A percentile compares a stretch with the other conserved stretches of the same genome.
Conservation (phyloP, 2,888 invertebrate species). For the Mactromeris polynyma region DNA sequence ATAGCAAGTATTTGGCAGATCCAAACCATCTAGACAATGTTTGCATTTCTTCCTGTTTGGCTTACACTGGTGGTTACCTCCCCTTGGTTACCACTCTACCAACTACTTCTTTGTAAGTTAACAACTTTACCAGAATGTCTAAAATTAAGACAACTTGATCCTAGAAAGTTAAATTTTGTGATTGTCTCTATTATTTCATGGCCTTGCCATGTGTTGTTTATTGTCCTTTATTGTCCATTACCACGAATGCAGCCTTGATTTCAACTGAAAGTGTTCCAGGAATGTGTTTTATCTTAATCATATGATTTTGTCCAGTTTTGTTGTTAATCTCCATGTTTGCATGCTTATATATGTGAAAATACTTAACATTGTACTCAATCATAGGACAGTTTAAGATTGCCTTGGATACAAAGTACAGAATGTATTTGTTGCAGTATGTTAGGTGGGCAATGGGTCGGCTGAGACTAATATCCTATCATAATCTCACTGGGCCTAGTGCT, state of each 20-base stretch:
- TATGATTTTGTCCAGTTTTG: background rate
- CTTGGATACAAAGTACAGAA: background rate
- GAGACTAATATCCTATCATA: too few relatives aligned
- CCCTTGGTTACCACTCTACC: background rate
- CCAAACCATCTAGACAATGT: conserved; percentile 1
- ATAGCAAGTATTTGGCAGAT: conserved; percentile 46
- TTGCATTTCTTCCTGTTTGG: background rate
- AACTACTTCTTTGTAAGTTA: background rate
- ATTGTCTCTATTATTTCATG: background rate
- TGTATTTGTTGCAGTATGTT: too few relatives aligned
- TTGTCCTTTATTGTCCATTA: conserved; percentile 1
- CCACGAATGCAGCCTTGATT: background rate
- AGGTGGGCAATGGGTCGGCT: too few relatives aligned
- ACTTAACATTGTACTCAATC: background rate
- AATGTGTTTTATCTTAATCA: background rate
- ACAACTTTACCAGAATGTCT: background rate
- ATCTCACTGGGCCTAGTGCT: too few relatives aligned
- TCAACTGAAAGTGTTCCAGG: background rate
- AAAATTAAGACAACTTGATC: background rate
- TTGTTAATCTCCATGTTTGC: background rate
- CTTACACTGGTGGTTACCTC: background rate
- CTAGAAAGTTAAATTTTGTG: background rate
- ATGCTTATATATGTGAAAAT: background rate
- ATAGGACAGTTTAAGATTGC: background rate
- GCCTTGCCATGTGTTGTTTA: background rate